These are phyloP conservation scores for Melanargia galathea DNA, from an alignment of 2,888 invertebrate genomes.

Conservation along the genomic window DNA sequence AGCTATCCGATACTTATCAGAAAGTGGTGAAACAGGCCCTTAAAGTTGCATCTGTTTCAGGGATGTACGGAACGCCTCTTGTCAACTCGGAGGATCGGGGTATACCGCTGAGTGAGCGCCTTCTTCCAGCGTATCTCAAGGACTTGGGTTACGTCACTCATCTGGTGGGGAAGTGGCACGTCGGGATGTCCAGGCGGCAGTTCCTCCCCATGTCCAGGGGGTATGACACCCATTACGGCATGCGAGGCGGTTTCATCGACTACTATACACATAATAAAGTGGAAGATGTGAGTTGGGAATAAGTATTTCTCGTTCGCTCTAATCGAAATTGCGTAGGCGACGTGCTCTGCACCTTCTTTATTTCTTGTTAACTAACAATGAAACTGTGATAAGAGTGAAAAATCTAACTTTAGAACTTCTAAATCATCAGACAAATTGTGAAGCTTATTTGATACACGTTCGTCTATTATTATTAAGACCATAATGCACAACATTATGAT, in stretches of 20 bases:
- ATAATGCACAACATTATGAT: no score
- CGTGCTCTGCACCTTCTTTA: no score
- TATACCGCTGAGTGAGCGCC: slow-evolving; percentile 77
- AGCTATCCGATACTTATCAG: no score
- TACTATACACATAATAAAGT: slow-evolving; percentile 84
- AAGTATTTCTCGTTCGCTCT: no score
- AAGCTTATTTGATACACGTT: no score
- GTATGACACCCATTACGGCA: slow-evolving; percentile 91
- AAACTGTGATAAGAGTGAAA: no score
- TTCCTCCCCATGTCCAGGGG: slow-evolving; percentile 89
- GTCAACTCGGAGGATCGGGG: slow-evolving; percentile 73
- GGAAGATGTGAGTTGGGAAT: slow-evolving; percentile 58
- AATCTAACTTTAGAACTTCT: no score
- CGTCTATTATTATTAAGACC: no score
- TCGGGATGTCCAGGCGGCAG: slow-evolving; percentile 88
- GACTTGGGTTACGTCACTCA: slow-evolving; percentile 89
- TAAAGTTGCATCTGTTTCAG: slow-evolving; percentile 49
- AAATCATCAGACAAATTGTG: no score
- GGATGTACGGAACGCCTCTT: slow-evolving; percentile 73
- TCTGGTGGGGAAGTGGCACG: slow-evolving; percentile 95
- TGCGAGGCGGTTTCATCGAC: slow-evolving; percentile 88
- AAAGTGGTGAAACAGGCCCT: no score
- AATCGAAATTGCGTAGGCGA: no score
- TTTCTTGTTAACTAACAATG: no score
- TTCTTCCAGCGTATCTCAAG: slow-evolving; percentile 84